A percentile compares a stretch with the other conserved stretches of the same genome.
phyloP scores from a whole-genome alignment of 2,888 invertebrate species.

The Morinoia aosen region DNA sequence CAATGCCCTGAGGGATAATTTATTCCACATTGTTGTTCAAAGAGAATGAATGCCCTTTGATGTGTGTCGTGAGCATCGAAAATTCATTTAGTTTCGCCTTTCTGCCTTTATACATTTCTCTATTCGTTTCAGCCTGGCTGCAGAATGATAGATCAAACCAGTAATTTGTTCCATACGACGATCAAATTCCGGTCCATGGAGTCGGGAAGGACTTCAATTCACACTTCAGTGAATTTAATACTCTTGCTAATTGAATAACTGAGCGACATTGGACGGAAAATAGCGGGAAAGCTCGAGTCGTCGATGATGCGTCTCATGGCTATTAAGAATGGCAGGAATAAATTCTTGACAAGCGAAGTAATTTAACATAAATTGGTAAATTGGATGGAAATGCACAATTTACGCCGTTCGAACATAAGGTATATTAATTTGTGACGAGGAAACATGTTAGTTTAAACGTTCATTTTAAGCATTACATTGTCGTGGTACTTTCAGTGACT shows the following conservation, averaged over 20 bases:
- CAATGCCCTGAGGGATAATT: background rate
- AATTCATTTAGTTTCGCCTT: background rate
- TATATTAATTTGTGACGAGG: background rate
- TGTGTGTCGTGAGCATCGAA: background rate
- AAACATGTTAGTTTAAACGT: too few relatives aligned
- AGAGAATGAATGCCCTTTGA: background rate
- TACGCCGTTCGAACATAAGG: background rate
- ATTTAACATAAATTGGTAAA: background rate
- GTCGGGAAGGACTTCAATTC: background rate
- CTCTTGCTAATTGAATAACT: background rate
- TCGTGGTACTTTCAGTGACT: too few relatives aligned
- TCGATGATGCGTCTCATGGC: background rate
- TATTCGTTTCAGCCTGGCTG: background rate
- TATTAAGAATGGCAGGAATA: background rate
- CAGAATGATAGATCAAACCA: background rate
- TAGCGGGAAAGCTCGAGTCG: background rate
- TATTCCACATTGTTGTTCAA: background rate
- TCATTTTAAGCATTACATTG: too few relatives aligned
- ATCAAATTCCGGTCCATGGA: background rate
- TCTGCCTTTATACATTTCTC: background rate
- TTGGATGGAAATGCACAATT: background rate
- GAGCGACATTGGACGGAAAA: background rate
- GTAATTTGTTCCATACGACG: background rate
- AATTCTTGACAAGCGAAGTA: background rate
- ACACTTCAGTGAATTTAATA: background rate